A percentile compares a stretch with the other conserved stretches of the same genome.
Evolutionary conservation across 2,797 vertebrate genomes (phyloP).

Genomic region (Rallus crepitans): DNA sequence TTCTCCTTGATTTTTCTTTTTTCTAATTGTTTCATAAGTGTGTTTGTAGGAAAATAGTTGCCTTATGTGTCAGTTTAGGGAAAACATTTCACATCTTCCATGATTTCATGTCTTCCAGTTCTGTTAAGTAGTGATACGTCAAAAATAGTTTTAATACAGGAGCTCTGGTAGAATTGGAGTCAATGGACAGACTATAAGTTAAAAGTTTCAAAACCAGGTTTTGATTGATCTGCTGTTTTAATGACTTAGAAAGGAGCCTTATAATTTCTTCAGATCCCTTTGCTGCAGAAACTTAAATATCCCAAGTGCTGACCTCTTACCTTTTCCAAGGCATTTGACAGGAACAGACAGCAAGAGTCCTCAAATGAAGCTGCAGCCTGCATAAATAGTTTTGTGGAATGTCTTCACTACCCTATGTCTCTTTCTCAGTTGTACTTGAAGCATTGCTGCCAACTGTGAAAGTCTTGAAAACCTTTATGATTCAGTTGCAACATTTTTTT

Average conservation of each 20-base stretch:
- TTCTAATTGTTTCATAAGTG: not conserved
- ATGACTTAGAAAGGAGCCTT: not conserved
- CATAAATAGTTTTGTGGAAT: not conserved
- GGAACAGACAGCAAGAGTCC: not conserved
- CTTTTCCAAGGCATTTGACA: not conserved
- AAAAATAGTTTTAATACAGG: not conserved
- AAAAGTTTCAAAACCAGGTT: not conserved
- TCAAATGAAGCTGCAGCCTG: not conserved
- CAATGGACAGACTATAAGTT: not conserved
- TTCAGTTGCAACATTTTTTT: not conserved
- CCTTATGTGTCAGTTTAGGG: not conserved
- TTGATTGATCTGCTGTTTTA: not conserved
- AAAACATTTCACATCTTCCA: not conserved
- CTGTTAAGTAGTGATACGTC: not conserved
- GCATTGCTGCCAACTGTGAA: not conserved
- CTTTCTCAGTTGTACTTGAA: not conserved
- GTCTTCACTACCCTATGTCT: not conserved
- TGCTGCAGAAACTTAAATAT: not conserved
- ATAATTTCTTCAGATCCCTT: not conserved
- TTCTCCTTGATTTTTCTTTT: not conserved
- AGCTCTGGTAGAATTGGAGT: not conserved
- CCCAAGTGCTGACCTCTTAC: not conserved
- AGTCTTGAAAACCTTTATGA: not conserved
- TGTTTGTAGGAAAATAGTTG: not conserved
- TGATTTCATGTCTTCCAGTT: not conserved